Percentiles rank a stretch among this genome's conserved stretches.
These are phyloP conservation scores for Drosophila aff. DNA, from an alignment of 1,140 invertebrate genomes.

Conservation along the genomic window DNA sequence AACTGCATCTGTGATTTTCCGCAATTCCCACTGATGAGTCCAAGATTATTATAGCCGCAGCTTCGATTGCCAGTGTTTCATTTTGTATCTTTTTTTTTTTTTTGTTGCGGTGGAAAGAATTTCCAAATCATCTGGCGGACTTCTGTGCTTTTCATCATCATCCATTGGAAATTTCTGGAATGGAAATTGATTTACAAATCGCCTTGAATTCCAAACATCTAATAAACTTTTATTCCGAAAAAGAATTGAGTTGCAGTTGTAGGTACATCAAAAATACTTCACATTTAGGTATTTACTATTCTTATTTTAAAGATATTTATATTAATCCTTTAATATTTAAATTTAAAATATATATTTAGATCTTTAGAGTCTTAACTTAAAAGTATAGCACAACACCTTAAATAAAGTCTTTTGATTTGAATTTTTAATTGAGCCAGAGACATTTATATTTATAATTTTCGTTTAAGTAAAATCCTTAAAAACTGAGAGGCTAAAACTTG, in stretches of 20 bases:
- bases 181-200: neutral
- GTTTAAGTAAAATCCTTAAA: too few species aligned
- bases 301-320: neutral
- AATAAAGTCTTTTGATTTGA: neutral
- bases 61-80: conserved; percentile 5
- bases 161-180: neutral
- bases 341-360: neutral
- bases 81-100: neutral
- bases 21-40: conserved; percentile 47
- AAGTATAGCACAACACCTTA: neutral
- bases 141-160: conserved; percentile 2
- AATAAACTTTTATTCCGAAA: conserved; percentile 14
- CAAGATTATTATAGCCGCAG: neutral
- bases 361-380: neutral
- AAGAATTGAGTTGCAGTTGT: neutral
- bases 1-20: conserved; percentile 30
- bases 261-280: conserved; percentile 19
- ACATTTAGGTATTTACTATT: neutral
- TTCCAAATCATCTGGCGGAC: neutral
- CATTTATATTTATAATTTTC: too few species aligned
- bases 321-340: neutral
- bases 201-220: neutral
- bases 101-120: conserved; percentile 7
- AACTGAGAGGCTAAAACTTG: neutral
- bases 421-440: neutral